A percentile compares a stretch with the other conserved stretches of the same genome.
Evolutionary conservation across 2,888 invertebrate species (phyloP).

Genomic region (Notodonta ziczac): DNA sequence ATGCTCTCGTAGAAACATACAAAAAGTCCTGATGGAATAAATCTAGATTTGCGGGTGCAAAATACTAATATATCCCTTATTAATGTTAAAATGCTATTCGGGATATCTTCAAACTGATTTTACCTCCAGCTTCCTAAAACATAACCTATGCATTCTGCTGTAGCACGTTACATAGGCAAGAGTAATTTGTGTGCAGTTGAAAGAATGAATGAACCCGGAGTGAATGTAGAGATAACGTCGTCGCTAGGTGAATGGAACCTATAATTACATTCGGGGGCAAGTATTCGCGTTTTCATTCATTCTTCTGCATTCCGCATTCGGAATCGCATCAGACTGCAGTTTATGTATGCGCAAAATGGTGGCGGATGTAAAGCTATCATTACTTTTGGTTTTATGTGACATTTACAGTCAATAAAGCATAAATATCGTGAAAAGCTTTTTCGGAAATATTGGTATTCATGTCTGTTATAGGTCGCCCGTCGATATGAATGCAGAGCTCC

Average conservation of each 20-base stretch:
- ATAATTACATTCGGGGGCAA: slow-evolving; percentile 63
- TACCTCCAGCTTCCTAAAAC: slow-evolving; percentile 15
- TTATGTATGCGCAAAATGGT: slow-evolving; percentile 18
- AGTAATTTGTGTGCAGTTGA: slow-evolving; percentile 36
- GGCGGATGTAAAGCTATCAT: slow-evolving; percentile 19
- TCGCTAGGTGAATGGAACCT: slow-evolving; percentile 52
- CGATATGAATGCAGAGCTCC: not conserved
- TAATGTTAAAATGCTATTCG: too few species aligned
- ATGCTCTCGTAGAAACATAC: too few species aligned
- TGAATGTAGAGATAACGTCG: slow-evolving; percentile 38
- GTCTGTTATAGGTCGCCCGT: not conserved
- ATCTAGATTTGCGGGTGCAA: too few species aligned
- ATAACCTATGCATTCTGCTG: slow-evolving; percentile 32
- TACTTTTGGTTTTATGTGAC: slow-evolving; percentile 32
- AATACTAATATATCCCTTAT: too few species aligned
- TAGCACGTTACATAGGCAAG: slow-evolving; percentile 22
- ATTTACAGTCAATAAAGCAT: slow-evolving; percentile 25
- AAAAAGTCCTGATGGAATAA: too few species aligned
- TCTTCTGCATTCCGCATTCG: slow-evolving; percentile 36
- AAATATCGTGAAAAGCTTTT: slow-evolving; percentile 21
- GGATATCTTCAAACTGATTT: slow-evolving; percentile 6
- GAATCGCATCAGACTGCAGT: slow-evolving; percentile 25
- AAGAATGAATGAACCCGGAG: slow-evolving; percentile 38
- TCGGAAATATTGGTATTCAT: slow-evolving; percentile 10
- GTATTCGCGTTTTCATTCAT: slow-evolving; percentile 48